Evolutionary conservation across 1,140 invertebrate genomes (phyloP).

Genomic region (Temnothorax longispinosus): DNA sequence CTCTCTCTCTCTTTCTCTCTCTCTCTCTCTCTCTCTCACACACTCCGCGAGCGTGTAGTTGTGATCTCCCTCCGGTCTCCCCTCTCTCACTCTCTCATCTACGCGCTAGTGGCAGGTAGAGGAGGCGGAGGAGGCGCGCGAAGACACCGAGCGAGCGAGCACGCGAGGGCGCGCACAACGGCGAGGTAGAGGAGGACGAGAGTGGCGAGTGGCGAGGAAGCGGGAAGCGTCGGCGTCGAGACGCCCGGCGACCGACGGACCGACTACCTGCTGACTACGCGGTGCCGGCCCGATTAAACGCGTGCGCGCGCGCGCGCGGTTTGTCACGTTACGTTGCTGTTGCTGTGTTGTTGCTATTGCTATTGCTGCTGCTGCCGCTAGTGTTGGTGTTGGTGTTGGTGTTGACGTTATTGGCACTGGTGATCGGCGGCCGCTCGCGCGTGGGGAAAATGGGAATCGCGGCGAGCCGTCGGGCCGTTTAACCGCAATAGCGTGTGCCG

Average conservation of each 20-base stretch:
- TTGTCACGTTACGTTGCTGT: not conserved
- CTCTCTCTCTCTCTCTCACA: not conserved
- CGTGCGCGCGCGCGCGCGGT: slow-evolving; percentile 14
- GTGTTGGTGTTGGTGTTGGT: not conserved
- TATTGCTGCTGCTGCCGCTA: not conserved
- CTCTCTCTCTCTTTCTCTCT: slow-evolving; percentile 13
- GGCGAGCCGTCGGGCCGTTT: slow-evolving; percentile 70
- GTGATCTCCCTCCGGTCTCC: not conserved
- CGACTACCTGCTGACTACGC: slow-evolving; percentile 14
- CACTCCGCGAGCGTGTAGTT: slow-evolving; percentile 4
- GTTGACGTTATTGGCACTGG: slow-evolving; percentile 12
- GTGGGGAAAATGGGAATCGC: slow-evolving; percentile 67
- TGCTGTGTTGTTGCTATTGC: not conserved
- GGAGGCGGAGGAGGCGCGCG: slow-evolving; percentile 5
- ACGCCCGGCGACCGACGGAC: slow-evolving; percentile 22
- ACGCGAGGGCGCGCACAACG: slow-evolving; percentile 42
- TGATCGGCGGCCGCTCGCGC: not conserved
- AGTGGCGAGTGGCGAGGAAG: slow-evolving; percentile 42
- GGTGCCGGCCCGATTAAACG: not conserved
- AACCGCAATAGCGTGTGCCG: slow-evolving; percentile 72
- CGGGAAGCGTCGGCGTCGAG: slow-evolving; percentile 65
- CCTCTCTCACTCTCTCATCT: not conserved
- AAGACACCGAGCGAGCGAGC: not conserved
- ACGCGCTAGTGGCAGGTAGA: slow-evolving; percentile 67
- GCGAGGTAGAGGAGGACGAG: slow-evolving; percentile 49